Evolutionary conservation across 1,140 invertebrate species (phyloP), one percentile per base, ranked within the genome.

Genomic region (Trachymyrmex cornetzi): DNA sequence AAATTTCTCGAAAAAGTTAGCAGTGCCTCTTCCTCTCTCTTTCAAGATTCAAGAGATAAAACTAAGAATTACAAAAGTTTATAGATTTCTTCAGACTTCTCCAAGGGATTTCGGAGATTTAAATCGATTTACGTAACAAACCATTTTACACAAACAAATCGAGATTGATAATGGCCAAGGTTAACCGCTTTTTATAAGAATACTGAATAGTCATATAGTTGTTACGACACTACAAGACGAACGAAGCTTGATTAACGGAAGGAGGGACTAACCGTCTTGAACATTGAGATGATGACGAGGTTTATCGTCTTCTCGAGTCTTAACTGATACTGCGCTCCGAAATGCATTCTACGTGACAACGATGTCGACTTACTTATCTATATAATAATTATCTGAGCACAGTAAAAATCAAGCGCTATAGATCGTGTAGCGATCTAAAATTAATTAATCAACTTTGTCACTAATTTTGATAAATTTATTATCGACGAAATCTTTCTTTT

Each of bases 121-220:
- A 30, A 3, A 66, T 19, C 22, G 7, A 34, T 66, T 64, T 9
- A 38, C 3, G 14, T 5, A 38, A 48, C 34, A 81, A 71, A 38
- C 27, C 2, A 0, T n/a, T 27, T 57, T 5, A 22, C 30, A 12
- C 34, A 48, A 11, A 5, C 6, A 63, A 12, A 89, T 89, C 55
- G 55, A 53, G 16, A 44, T 88, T 85, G 48, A 88, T 72, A 24
- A 90, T 80, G 81, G 82, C 34, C 72, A 90, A 90, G 81, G 89
- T 61, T 63, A 63, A n/a, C 16, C 74, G 55, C 24, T 91, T 90
- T 91, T 87, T 72, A 79, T 82, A 86, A 88, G 7, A 9, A 44
- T 44, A 44, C 38, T 44, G 77, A 88, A 88, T 74, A 57, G 34
- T 77, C 53, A 22, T 44, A 50, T 64, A 66, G n/a, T 22, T 74